Conservation (phyloP, 2,888 invertebrate genomes). For the Trichacis sp. region DNA sequence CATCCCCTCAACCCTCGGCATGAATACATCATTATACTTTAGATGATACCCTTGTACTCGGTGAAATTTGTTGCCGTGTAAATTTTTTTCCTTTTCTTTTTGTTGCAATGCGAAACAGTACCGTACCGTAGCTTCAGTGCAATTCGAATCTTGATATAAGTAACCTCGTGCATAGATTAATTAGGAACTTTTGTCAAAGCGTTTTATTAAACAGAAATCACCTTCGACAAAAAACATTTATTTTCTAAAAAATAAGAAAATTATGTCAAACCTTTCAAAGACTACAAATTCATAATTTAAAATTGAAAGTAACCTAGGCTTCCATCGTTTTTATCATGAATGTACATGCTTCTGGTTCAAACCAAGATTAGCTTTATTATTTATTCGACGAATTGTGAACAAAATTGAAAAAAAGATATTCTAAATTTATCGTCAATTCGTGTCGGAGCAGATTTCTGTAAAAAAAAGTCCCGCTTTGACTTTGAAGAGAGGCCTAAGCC, state of each 20-base stretch:
- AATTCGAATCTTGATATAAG: constrained; percentile 59
- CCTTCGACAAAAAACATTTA: constrained; percentile 19
- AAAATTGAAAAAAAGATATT: too few species aligned
- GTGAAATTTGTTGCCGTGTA: constrained; percentile 50
- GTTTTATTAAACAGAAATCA: constrained; percentile 56
- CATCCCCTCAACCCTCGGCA: constrained; percentile 63
- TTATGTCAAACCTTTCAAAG: too few species aligned
- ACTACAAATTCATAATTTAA: too few species aligned
- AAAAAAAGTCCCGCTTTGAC: constrained; percentile 45
- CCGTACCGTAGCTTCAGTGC: constrained; percentile 59
- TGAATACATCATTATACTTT: constrained; percentile 65
- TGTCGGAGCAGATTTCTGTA: constrained; percentile 54
- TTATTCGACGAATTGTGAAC: too few species aligned
- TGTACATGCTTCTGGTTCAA: too few species aligned
- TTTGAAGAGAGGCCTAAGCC: constrained; percentile 62
- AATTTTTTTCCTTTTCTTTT: too few species aligned
- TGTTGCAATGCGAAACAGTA: constrained; percentile 55
- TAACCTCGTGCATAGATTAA: constrained; percentile 51
- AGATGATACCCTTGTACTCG: constrained; percentile 32
- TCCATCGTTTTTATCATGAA: too few species aligned
- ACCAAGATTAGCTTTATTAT: too few species aligned
- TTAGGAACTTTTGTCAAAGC: constrained; percentile 49
- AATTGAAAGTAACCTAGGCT: too few species aligned
- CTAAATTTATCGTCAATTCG: constrained; percentile 4
- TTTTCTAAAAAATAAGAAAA: too few species aligned